phyloP scores from a whole-genome alignment of 2,888 invertebrate species.

The Copidosoma aretas region DNA sequence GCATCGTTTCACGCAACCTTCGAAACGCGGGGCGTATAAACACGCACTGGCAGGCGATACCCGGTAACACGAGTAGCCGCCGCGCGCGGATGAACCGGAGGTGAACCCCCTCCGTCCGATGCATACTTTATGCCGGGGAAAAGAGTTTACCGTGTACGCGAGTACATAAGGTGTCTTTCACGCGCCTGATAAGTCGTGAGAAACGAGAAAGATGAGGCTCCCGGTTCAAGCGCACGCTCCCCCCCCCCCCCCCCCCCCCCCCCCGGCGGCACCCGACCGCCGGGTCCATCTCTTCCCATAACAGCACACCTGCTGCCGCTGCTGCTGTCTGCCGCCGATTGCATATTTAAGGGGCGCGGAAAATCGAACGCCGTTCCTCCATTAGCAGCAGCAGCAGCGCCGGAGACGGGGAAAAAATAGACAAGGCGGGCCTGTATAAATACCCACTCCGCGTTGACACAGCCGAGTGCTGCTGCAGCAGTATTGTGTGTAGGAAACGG shows the following conservation, averaged over 20 bases:
- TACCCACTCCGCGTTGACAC: background rate
- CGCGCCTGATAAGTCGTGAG: constrained; percentile 38
- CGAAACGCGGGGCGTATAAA: too few relatives aligned
- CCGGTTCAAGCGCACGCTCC: background rate
- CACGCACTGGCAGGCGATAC: background rate
- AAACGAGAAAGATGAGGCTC: constrained; percentile 37
- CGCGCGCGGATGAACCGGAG: too few relatives aligned
- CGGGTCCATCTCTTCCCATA: too few relatives aligned
- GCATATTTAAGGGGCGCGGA: constrained; percentile 56
- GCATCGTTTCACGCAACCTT: too few relatives aligned
- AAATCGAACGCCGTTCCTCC: constrained; percentile 56
- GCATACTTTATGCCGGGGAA: constrained; percentile 35
- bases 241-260: too few relatives aligned
- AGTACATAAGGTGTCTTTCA: constrained; percentile 4
- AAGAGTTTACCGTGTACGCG: constrained; percentile 26
- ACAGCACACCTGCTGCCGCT: too few relatives aligned
- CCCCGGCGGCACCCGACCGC: too few relatives aligned
- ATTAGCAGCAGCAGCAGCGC: constrained; percentile 42
- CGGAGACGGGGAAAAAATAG: constrained; percentile 10
- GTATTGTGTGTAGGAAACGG: background rate
- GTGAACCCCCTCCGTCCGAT: constrained; percentile 10
- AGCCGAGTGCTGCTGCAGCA: background rate
- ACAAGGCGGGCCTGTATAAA: too few relatives aligned
- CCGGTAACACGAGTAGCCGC: too few relatives aligned
- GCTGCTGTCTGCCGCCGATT: constrained; percentile 44